phyloP scores from a whole-genome alignment of 2,888 invertebrate species.

The Melinaea marsaeus region DNA sequence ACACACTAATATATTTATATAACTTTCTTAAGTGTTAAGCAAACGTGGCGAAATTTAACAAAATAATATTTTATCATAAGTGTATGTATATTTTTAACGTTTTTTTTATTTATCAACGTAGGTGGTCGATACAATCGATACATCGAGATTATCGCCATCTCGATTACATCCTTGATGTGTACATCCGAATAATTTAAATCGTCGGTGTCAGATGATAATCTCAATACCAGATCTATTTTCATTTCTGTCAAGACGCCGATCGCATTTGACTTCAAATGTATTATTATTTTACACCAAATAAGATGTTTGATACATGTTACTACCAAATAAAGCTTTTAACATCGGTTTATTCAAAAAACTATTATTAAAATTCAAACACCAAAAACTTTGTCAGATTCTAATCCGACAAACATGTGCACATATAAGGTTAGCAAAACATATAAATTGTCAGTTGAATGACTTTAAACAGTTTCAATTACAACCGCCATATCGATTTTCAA shows the following conservation, averaged over 20 bases:
- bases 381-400: constrained; percentile 4
- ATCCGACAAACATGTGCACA: constrained; percentile 4
- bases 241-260: neutral
- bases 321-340: too few species aligned
- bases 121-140: constrained; percentile 27
- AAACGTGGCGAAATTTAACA: constrained; percentile 10
- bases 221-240: constrained; percentile 3
- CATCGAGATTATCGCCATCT: constrained; percentile 25
- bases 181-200: constrained; percentile 26
- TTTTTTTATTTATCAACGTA: neutral
- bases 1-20: too few species aligned
- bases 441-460: constrained; percentile 9
- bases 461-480: constrained; percentile 27
- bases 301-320: too few species aligned
- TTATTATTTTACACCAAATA: neutral
- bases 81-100: neutral
- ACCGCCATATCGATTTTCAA: constrained; percentile 29
- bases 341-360: neutral
- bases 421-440: constrained; percentile 1
- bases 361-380: neutral
- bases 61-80: constrained; percentile 20
- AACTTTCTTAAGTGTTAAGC: constrained; percentile 2
- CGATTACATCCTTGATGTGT: constrained; percentile 23
- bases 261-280: neutral
- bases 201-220: constrained; percentile 8